These are phyloP conservation scores for Morpho deidamia DNA, from an alignment of 2,888 invertebrate genomes.

Conservation along the genomic window DNA sequence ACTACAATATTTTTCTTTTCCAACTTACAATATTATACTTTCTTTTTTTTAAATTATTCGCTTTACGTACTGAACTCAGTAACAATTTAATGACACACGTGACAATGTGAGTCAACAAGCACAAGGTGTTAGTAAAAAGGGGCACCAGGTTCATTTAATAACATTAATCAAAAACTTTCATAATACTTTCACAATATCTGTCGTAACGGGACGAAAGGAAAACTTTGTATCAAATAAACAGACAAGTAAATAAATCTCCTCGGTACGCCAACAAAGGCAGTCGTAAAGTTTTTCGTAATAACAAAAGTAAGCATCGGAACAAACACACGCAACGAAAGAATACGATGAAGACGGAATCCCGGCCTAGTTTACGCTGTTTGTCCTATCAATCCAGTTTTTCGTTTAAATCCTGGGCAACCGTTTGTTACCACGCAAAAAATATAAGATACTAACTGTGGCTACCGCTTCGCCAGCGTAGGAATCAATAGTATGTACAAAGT, in stretches of 20 bases:
- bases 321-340: slow-evolving; percentile 6
- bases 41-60: too few species aligned
- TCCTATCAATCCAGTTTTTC: slow-evolving; percentile 57
- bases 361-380: slow-evolving; percentile 56
- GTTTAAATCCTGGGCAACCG: slow-evolving; percentile 28
- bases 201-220: slow-evolving; percentile 2
- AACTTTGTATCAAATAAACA: slow-evolving; percentile 9
- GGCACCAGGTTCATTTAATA: neutral
- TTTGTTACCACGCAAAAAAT: too few species aligned
- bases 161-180: neutral
- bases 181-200: neutral
- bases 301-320: slow-evolving; percentile 9
- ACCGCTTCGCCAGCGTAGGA: too few species aligned
- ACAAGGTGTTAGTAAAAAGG: too few species aligned
- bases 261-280: neutral
- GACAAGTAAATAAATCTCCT: slow-evolving; percentile 9
- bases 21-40: too few species aligned
- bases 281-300: slow-evolving; percentile 12
- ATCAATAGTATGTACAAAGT: too few species aligned
- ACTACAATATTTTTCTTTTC: too few species aligned
- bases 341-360: slow-evolving; percentile 23
- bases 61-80: too few species aligned
- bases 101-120: too few species aligned
- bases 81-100: too few species aligned
- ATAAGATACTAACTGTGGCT: too few species aligned